A percentile compares a stretch with the other conserved stretches of the same genome.
These are phyloP conservation scores for Spialia ferax DNA, from an alignment of 2,888 invertebrate genomes.

Conservation along the genomic window DNA sequence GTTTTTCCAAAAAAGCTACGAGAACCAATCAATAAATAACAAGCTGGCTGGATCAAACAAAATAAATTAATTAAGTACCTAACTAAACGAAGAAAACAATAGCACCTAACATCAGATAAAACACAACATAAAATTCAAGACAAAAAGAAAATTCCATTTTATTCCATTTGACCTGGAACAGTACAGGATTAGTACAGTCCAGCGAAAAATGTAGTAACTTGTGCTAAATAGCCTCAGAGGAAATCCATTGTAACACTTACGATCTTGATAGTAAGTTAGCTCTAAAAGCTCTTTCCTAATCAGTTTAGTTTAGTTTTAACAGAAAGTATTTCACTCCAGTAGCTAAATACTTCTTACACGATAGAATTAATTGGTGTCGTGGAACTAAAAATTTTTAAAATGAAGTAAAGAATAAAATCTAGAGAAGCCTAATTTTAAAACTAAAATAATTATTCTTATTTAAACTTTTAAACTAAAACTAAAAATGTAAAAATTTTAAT, in stretches of 20 bases:
- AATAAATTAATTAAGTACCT: no score
- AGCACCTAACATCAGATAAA: no score
- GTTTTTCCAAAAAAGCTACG: no score
- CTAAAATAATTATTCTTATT: no score
- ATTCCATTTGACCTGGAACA: constrained; percentile 14
- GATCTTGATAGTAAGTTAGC: constrained; percentile 29
- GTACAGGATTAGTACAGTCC: constrained; percentile 18
- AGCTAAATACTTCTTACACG: constrained; percentile 1
- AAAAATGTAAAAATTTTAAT: no score
- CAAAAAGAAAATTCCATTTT: constrained; percentile 5
- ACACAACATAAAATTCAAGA: not conserved
- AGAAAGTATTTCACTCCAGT: constrained; percentile 24
- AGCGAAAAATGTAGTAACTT: constrained; percentile 18
- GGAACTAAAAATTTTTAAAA: not conserved
- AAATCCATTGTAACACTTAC: constrained; percentile 34
- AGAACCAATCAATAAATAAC: no score
- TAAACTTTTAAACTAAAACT: no score
- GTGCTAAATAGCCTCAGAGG: constrained; percentile 25
- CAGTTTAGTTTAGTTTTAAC: constrained; percentile 29
- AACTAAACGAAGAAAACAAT: no score
- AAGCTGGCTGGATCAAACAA: no score
- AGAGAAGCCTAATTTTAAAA: no score
- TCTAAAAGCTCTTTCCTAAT: constrained; percentile 24
- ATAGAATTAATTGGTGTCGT: not conserved
- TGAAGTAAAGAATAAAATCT: not conserved